Conservation (phyloP, 37 sponge, comb jelly and placozoan genomes). For the Ianthella basta region DNA sequence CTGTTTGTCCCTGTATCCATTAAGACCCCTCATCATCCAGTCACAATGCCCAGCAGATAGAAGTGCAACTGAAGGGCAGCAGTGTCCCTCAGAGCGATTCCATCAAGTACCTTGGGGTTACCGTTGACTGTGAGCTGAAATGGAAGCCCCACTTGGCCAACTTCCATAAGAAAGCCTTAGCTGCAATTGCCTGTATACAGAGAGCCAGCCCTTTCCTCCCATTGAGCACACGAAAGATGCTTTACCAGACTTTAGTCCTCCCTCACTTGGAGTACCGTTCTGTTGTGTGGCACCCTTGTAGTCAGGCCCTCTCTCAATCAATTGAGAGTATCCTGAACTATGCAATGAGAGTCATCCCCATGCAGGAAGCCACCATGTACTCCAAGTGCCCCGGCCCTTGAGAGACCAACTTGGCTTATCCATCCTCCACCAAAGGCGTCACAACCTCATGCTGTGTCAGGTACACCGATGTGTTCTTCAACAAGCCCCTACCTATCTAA, state of each 20-base stretch:
- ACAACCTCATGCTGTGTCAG: too few relatives aligned
- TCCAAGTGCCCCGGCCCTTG: slow-evolving; percentile 5
- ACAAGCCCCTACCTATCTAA: background rate
- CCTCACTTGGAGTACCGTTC: background rate
- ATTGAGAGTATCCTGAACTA: background rate
- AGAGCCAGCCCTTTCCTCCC: background rate
- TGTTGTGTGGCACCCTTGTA: background rate
- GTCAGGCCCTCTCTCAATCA: background rate
- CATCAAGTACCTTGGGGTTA: background rate
- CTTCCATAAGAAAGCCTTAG: background rate
- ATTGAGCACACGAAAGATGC: too few relatives aligned
- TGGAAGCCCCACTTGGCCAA: background rate
- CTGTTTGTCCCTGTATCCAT: too few relatives aligned
- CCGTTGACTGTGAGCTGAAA: background rate
- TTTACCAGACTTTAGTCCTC: too few relatives aligned
- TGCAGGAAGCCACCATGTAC: background rate
- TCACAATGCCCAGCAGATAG: background rate
- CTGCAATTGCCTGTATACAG: background rate
- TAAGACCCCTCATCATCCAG: too few relatives aligned
- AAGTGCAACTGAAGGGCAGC: background rate
- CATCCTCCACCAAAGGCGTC: background rate
- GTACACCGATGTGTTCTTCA: background rate
- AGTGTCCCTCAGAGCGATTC: background rate
- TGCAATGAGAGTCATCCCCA: slow-evolving; percentile 1
- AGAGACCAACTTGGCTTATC: background rate